phyloP scores from a whole-genome alignment of 2,888 invertebrate species.

The Lasioglossum lativentre region DNA sequence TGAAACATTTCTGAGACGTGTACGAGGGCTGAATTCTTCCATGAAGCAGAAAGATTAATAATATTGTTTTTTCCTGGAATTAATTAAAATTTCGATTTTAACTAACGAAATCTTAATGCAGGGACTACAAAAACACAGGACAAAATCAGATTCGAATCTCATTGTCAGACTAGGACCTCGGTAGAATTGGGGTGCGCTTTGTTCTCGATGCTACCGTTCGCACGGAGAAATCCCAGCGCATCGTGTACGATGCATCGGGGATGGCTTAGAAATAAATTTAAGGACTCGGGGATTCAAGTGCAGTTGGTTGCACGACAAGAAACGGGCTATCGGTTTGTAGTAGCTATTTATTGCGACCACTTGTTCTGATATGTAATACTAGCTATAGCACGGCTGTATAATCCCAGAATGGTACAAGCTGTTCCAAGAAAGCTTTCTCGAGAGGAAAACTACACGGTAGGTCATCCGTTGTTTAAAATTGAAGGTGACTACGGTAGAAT shows the following conservation, averaged over 20 bases:
- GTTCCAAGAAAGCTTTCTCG: neutral
- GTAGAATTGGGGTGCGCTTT: neutral
- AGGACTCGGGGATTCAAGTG: neutral
- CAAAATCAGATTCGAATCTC: neutral
- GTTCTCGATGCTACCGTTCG: neutral
- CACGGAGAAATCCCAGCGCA: neutral
- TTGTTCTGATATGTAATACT: neutral
- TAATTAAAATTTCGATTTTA: neutral
- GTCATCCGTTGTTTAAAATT: neutral
- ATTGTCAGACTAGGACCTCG: neutral
- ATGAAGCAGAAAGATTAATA: neutral
- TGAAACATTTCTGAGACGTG: neutral
- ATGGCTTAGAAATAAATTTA: slow-evolving; percentile 5
- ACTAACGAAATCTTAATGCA: neutral
- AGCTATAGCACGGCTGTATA: neutral
- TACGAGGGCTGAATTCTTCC: neutral
- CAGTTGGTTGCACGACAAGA: neutral
- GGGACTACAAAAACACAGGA: neutral
- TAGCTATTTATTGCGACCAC: neutral
- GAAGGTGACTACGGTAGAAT: neutral
- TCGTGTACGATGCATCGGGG: neutral
- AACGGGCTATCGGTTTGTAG: slow-evolving; percentile 4
- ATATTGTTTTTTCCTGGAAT: neutral
- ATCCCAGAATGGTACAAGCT: neutral
- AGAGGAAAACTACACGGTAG: neutral